Evolutionary conservation across 2,113 vertebrate species (phyloP).

Genomic region (Eulemur rufifrons): DNA sequence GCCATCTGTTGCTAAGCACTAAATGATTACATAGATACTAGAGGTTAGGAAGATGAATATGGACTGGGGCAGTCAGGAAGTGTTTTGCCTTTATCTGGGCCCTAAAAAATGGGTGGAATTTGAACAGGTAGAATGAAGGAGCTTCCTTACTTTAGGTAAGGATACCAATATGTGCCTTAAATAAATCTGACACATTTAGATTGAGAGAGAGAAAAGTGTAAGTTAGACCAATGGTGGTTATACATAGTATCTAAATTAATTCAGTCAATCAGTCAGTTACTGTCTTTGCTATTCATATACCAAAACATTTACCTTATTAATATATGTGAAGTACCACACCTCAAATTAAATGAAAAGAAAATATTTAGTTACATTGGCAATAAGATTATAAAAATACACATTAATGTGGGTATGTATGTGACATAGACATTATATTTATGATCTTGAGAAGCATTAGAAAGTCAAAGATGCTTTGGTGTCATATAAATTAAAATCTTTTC

Average conservation of each 20-base stretch:
- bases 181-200: not conserved
- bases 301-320: not conserved
- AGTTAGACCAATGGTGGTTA: not conserved
- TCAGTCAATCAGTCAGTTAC: not conserved
- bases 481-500: constrained; percentile 7
- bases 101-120: not conserved
- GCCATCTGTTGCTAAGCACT: not conserved
- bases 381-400: not conserved
- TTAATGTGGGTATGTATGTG: not conserved
- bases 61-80: not conserved
- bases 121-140: not conserved
- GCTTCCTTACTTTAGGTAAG: not conserved
- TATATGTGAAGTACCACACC: not conserved
- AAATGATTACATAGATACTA: not conserved
- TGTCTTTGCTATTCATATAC: not conserved
- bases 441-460: not conserved
- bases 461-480: not conserved
- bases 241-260: not conserved
- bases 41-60: not conserved
- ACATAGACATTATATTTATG: not conserved
- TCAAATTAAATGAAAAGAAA: constrained; percentile 3
- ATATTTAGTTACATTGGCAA: not conserved
- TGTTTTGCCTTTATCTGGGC: not conserved
- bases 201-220: not conserved
- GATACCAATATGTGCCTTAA: not conserved